A percentile compares a stretch with the other conserved stretches of the same genome.
phyloP scores from a whole-genome alignment of 2,888 invertebrate genomes.

The Neoascia interrupta region DNA sequence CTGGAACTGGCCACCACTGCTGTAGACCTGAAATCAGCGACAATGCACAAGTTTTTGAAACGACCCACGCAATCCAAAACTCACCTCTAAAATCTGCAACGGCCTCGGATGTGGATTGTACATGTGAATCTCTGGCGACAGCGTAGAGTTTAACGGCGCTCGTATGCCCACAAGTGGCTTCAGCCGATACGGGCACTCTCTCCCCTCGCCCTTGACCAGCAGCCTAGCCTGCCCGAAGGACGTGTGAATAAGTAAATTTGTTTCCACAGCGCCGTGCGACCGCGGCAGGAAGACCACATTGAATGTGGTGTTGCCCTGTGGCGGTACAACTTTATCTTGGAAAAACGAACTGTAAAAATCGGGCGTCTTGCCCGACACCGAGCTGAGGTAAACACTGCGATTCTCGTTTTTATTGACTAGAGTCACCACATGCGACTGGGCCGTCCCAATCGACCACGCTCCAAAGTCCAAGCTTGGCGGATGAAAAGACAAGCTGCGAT shows the following conservation, averaged over 20 bases:
- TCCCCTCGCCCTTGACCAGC: constrained; percentile 90
- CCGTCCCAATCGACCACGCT: constrained; percentile 89
- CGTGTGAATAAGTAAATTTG: constrained; percentile 95
- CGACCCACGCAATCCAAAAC: constrained; percentile 1
- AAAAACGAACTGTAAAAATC: constrained; percentile 99
- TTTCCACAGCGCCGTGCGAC: constrained; percentile 92
- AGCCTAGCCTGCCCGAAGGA: constrained; percentile 95
- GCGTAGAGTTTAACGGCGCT: constrained; percentile 94
- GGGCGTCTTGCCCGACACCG: constrained; percentile 95
- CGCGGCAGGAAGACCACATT: constrained; percentile 97
- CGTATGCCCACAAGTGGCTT: constrained; percentile 94
- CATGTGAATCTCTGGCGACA: constrained; percentile 93
- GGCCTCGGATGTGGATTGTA: constrained; percentile 95
- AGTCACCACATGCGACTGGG: constrained; percentile 91
- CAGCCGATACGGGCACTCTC: constrained; percentile 94
- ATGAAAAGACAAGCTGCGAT: constrained; percentile 78
- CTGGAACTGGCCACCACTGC: constrained; percentile 94
- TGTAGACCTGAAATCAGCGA: constrained; percentile 83
- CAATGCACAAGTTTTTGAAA: background rate
- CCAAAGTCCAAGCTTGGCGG: constrained; percentile 82
- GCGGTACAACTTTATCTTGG: constrained; percentile 95
- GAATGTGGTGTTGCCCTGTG: constrained; percentile 95
- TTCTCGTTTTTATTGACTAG: constrained; percentile 92
- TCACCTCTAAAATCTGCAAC: constrained; percentile 90
- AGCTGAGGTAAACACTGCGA: constrained; percentile 93